These are phyloP conservation scores for Ailuropoda melanoleuca DNA, from an alignment of 2,113 vertebrate genomes.

Conservation along the genomic window DNA sequence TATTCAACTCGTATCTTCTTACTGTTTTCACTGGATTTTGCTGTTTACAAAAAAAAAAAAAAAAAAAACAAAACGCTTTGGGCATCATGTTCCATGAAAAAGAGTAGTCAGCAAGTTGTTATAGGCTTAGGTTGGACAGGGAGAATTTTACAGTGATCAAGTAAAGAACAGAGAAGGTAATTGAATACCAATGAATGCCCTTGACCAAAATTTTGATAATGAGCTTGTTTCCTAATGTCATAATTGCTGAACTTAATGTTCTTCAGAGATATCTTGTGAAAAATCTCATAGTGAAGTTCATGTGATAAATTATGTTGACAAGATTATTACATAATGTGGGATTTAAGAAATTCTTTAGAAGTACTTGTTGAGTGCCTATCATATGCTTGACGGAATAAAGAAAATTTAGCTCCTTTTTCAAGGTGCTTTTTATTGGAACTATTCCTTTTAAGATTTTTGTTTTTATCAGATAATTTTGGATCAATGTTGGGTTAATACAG, in stretches of 20 bases:
- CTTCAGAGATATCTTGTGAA: slow-evolving; percentile 23
- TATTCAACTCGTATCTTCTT: neutral
- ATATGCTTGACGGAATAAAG: neutral
- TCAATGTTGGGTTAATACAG: neutral
- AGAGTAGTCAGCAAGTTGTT: neutral
- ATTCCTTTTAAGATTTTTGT: neutral
- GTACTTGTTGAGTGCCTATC: neutral
- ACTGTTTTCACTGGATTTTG: slow-evolving; percentile 26
- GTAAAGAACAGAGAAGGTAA: slow-evolving; percentile 49
- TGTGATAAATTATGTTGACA: slow-evolving; percentile 10
- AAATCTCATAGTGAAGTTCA: slow-evolving; percentile 30
- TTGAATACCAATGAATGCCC: neutral
- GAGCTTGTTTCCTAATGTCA: slow-evolving; percentile 31
- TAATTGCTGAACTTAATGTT: slow-evolving; percentile 38
- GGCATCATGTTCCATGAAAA: slow-evolving; percentile 33
- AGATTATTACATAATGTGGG: neutral
- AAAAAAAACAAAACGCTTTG: neutral
- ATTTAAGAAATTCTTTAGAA: slow-evolving; percentile 25
- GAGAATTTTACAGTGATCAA: slow-evolving; percentile 44
- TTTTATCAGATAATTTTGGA: slow-evolving; percentile 33
- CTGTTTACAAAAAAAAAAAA: neutral
- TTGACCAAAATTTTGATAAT: slow-evolving; percentile 48
- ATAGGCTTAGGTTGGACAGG: neutral
- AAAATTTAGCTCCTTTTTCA: neutral
- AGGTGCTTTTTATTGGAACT: neutral